phyloP scores from a whole-genome alignment of 2,113 vertebrate species.

The Puffinus mauretanicus region DNA sequence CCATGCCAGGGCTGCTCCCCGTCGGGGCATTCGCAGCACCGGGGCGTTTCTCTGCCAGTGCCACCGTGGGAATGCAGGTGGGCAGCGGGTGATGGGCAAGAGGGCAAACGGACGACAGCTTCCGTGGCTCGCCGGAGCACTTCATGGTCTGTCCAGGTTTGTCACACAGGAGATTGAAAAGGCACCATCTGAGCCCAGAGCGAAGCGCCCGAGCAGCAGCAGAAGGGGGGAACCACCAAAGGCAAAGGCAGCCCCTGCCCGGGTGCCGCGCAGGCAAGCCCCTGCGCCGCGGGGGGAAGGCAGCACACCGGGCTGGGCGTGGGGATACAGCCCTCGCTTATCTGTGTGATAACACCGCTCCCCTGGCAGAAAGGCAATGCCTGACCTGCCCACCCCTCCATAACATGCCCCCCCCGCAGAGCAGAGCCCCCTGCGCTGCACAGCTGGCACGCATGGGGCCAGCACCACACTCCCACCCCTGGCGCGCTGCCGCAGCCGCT shows the following conservation, averaged over 20 bases:
- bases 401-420: fast-evolving
- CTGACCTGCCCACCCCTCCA: not conserved
- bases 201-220: not conserved
- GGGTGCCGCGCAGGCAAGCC: not conserved
- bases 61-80: not conserved
- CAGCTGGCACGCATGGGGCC: not conserved
- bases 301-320: fast-evolving
- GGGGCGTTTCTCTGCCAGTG: not conserved
- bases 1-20: not conserved
- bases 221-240: not conserved
- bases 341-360: fast-evolving
- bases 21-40: fast-evolving
- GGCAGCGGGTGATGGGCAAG: not conserved
- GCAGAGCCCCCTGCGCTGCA: too few species aligned
- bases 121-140: fast-evolving
- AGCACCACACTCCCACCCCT: not conserved
- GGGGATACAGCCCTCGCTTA: not conserved
- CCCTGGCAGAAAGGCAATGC: not conserved
- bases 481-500: not conserved
- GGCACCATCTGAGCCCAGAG: not conserved
- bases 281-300: fast-evolving
- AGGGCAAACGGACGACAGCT: not conserved
- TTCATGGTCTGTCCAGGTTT: not conserved
- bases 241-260: not conserved
- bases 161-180: not conserved